phyloP scores from a whole-genome alignment of 2,797 vertebrate species.

The Danionella dracula region DNA sequence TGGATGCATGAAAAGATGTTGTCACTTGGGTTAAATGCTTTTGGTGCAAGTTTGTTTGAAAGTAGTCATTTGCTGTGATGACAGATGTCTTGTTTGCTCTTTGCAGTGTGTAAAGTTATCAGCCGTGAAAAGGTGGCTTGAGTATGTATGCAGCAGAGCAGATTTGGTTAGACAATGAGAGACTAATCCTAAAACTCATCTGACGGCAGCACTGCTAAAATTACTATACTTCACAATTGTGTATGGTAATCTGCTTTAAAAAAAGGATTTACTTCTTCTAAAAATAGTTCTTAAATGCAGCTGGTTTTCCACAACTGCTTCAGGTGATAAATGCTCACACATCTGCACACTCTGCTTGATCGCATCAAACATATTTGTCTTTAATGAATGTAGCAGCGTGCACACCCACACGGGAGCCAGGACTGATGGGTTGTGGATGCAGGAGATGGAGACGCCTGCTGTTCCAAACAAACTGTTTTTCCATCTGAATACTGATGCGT shows the following conservation, averaged over 20 bases:
- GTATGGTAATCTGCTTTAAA: too few species aligned
- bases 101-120: background rate
- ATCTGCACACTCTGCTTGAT: background rate
- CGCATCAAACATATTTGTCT: background rate
- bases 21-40: too few species aligned
- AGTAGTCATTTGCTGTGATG: background rate
- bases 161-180: conserved; percentile 34
- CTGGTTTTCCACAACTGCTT: background rate
- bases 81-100: background rate
- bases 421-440: conserved; percentile 15
- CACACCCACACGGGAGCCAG: background rate
- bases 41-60: background rate
- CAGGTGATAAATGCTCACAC: background rate
- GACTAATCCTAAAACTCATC: conserved; percentile 33
- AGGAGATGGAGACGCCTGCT: conserved; percentile 1
- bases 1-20: too few species aligned
- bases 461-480: conserved; percentile 17
- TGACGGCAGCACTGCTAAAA: background rate
- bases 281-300: background rate
- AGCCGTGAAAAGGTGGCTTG: background rate
- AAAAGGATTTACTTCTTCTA: background rate
- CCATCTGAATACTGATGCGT: conserved; percentile 30
- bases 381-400: conserved; percentile 11
- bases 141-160: background rate
- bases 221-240: too few species aligned